A percentile compares a stretch with the other conserved stretches of the same genome.
phyloP scores from a whole-genome alignment of 2,113 vertebrate genomes.

The Labrus mixtus region DNA sequence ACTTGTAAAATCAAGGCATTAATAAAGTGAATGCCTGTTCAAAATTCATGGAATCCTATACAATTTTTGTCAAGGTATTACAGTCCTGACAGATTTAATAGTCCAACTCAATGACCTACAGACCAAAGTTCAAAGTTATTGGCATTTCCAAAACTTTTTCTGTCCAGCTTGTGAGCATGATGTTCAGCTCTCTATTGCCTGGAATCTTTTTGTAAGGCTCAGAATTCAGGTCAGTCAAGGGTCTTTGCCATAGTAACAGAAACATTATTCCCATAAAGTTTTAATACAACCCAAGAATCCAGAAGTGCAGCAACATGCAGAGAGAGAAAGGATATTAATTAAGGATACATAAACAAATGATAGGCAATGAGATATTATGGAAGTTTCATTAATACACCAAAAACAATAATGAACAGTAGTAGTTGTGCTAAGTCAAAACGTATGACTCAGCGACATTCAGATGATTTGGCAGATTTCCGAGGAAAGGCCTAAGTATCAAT shows the following conservation, averaged over 20 bases:
- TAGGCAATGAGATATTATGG: background rate
- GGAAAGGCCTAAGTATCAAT: slow-evolving; percentile 50
- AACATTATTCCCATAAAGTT: slow-evolving; percentile 28
- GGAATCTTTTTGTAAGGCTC: background rate
- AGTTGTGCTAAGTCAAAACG: slow-evolving; percentile 23
- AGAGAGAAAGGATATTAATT: background rate
- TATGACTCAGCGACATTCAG: slow-evolving; percentile 28
- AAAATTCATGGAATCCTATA: too few relatives aligned
- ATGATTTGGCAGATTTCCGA: slow-evolving; percentile 53
- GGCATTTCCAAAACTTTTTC: background rate
- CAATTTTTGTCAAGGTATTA: too few relatives aligned
- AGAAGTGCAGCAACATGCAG: slow-evolving; percentile 5
- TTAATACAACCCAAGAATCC: slow-evolving; percentile 34
- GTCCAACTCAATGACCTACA: background rate
- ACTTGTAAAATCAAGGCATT: too few relatives aligned
- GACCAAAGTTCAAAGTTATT: background rate
- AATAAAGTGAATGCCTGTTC: too few relatives aligned
- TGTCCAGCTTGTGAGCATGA: background rate
- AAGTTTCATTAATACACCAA: slow-evolving; percentile 7
- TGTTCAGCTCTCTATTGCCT: background rate
- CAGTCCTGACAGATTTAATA: too few relatives aligned
- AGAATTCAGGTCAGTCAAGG: slow-evolving; percentile 27
- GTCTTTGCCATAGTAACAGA: slow-evolving; percentile 44
- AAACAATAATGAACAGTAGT: slow-evolving; percentile 12
- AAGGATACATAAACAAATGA: slow-evolving; percentile 1